Evolutionary conservation across 1,140 invertebrate species (phyloP), one percentile per base, ranked within the genome.

Genomic region (Leptopilina clavipes): DNA sequence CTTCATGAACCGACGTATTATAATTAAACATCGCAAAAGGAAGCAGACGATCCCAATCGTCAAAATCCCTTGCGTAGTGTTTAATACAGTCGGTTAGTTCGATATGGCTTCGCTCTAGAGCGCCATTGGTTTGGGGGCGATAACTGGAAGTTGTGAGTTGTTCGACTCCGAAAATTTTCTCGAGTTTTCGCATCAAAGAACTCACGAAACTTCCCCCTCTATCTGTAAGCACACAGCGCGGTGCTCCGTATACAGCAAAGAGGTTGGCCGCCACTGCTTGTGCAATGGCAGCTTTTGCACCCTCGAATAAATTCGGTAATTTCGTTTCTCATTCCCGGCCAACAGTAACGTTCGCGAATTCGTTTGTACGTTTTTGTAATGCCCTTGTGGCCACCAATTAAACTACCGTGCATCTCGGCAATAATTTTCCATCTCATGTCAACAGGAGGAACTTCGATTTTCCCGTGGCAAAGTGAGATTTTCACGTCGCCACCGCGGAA

Each of bases 301-400:
- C 44, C 70, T 11, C n/a, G 9, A 12, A 79, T 54, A 45, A 71
- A 76, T 14, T 79, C 37, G 59, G 77, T 54, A 0, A 82, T 72
- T 17, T 81, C 74, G 19, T 48, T 31, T 11, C 71, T 75, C 76
- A 83, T 77, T 0, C 59, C 72, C 44, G 75, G 71, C 81, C 77
- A 84, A 54, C 12, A 71, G 25, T 79, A 82, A 6, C 37, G 22
- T 11, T 75, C n/a, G 3, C 54, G 10, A 17, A 81, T 78, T 72
- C 75, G 31, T 37, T 76, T 56, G 18, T 79, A 79, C 12, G 75
- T 78, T 72, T 80, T 79, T n/a, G n/a, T n/a, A n/a, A n/a, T n/a
- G n/a, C n/a, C n/a, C n/a, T n/a, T n/a, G n/a, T n/a, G n/a, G n/a
- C 75, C 75, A 0, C 79, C 79, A 10, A 72, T 44, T 2, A 74